Percentiles rank a stretch among this genome's conserved stretches.
phyloP scores from a whole-genome alignment of 2,113 vertebrate species.

The Syngnathus scovelli region DNA sequence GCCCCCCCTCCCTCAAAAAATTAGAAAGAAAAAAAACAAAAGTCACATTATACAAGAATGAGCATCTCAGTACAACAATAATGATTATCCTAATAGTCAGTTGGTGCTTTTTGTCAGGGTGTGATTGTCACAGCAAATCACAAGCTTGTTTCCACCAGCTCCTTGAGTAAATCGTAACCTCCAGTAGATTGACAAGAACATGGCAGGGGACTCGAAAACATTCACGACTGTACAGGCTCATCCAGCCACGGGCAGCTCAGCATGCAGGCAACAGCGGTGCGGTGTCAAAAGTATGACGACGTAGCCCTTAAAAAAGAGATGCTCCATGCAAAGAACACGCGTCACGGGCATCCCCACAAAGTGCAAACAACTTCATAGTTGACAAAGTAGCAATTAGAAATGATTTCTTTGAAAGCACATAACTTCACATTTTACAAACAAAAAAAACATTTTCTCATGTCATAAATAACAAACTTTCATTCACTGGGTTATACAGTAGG shows the following conservation, averaged over 20 bases:
- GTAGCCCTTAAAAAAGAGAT: constrained; percentile 52
- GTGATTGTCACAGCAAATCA: constrained; percentile 42
- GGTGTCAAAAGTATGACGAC: constrained; percentile 34
- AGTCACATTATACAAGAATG: constrained; percentile 31
- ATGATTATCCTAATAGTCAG: background rate
- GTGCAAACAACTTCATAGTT: constrained; percentile 45
- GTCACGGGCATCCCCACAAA: constrained; percentile 63
- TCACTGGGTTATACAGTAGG: constrained; percentile 29
- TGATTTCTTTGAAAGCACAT: constrained; percentile 13
- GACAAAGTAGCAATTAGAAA: constrained; percentile 9
- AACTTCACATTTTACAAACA: constrained; percentile 18
- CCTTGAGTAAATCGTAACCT: background rate
- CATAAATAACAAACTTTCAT: constrained; percentile 36
- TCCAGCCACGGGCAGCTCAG: background rate
- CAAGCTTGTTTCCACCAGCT: background rate
- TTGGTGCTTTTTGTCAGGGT: constrained; percentile 7
- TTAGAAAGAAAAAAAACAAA: background rate
- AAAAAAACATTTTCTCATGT: constrained; percentile 37
- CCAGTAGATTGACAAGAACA: background rate
- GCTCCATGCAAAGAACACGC: constrained; percentile 61
- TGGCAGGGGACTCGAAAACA: background rate
- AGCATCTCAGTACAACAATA: constrained; percentile 16
- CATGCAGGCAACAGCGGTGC: constrained; percentile 19
- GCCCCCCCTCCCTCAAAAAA: background rate
- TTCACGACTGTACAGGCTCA: constrained; percentile 4